These are phyloP conservation scores for Anguilla rostrata DNA, from an alignment of 2,113 vertebrate species.

Conservation along the genomic window DNA sequence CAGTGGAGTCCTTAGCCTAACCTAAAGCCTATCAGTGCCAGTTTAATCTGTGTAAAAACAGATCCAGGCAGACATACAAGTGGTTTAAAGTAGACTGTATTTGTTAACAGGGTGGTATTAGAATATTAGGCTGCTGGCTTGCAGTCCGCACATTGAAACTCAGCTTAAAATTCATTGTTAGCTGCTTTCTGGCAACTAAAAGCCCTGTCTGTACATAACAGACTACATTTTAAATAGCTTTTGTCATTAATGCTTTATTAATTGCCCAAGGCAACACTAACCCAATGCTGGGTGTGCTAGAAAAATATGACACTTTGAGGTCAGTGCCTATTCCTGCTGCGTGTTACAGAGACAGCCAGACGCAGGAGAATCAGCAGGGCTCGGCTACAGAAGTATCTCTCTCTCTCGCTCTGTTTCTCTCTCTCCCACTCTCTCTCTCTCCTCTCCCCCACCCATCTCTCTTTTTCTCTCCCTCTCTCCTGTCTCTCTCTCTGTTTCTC, in stretches of 20 bases:
- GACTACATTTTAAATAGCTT: conserved; percentile 93
- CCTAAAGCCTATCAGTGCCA: conserved; percentile 44
- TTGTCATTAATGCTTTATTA: conserved; percentile 99
- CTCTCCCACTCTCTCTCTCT: background rate
- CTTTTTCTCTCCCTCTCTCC: too few relatives aligned
- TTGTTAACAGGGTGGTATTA: conserved; percentile 71
- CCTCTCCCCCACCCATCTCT: too few relatives aligned
- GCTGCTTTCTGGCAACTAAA: conserved; percentile 74
- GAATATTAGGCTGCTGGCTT: conserved; percentile 55
- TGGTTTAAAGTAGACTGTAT: conserved; percentile 50
- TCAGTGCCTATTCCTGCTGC: conserved; percentile 86
- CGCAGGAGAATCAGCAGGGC: conserved; percentile 85
- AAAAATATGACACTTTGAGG: conserved; percentile 98
- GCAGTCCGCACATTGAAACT: conserved; percentile 62
- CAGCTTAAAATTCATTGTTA: conserved; percentile 75
- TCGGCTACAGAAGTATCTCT: conserved; percentile 44
- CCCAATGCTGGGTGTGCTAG: conserved; percentile 80
- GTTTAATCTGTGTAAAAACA: conserved; percentile 56
- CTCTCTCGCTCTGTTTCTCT: conserved; percentile 29
- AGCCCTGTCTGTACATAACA: conserved; percentile 83
- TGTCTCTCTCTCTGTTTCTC: too few relatives aligned
- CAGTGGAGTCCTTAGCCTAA: background rate
- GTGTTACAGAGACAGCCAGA: conserved; percentile 82
- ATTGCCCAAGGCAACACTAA: conserved; percentile 87
- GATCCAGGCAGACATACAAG: conserved; percentile 60